Base-by-base conservation (phyloP, 2,113 vertebrate genomes). In the Phaethon lepturus region DNA sequence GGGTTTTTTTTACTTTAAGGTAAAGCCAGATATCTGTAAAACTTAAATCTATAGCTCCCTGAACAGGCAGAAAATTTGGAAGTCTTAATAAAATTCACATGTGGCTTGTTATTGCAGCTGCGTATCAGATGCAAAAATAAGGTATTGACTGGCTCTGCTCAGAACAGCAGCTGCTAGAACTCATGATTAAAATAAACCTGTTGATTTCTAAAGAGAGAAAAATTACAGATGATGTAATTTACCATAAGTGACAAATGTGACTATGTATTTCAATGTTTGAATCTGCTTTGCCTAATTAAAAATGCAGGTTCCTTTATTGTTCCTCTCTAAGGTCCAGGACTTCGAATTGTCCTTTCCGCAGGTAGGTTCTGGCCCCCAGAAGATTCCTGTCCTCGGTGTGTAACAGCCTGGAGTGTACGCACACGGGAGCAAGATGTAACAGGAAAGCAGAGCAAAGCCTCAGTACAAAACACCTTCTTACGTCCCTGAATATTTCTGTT, bases 41-140 rank as follows among this genome's bases (percentile, higher is more conserved):
- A 90, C 53, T 89, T 93, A 77, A 77, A 94, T 96, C 94, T 94
- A 82, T 33, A 90, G 86, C 86, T 96, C 93, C 93, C 77, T 87
- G 45, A 95, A 68, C 76, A 93, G 89, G 91, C 10, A 91, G 86
- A 95, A 95, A 93, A 94, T 93, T 90, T 33, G 5, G 93, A 90
- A 87, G 50, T 73, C 66, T 95, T 94, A 95, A 95, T 91, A 95
- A 96, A 97, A 94, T 28, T 92, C 94, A 91, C 91, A 93, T 88
- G 94, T 96, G 78, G 83, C 86, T 91, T 95, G 92, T 94, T 96
- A 94, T 95, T 96, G 79, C 44, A 88, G 95, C 92, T 87, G 82
- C 90, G 74, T 93, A 95, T 89, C 79, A 69, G 95, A 96, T 35
- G 68, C 90, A 95, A 97, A 98, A 96, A 85, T 82, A 96, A 95